Percentiles rank a stretch among this genome's conserved stretches.
Conservation (phyloP, 2,888 invertebrate genomes). For the Diarsia dahlii region DNA sequence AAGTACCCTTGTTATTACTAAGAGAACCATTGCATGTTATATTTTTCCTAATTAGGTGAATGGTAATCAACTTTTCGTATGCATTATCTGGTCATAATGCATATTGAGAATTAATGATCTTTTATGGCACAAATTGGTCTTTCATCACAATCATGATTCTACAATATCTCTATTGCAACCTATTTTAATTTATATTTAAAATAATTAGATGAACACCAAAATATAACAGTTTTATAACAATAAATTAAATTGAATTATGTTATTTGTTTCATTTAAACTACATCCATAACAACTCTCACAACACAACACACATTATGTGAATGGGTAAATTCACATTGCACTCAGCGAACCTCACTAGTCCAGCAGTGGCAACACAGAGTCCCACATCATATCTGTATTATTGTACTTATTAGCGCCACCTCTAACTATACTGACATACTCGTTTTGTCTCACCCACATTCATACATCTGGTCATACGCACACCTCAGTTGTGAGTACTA, state of each 20-base stretch:
- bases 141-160: conserved; percentile 87
- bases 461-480: background rate
- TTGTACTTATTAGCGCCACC: background rate
- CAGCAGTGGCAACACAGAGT: no score
- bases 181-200: conserved; percentile 69
- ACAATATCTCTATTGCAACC: conserved; percentile 68
- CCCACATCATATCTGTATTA: no score
- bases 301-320: background rate
- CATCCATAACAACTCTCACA: background rate
- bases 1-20: conserved; percentile 79
- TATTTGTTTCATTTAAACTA: conserved; percentile 17
- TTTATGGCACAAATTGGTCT: conserved; percentile 79
- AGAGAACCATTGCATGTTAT: conserved; percentile 83
- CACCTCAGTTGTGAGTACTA: background rate
- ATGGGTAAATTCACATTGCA: background rate
- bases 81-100: conserved; percentile 88
- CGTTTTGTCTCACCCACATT: background rate
- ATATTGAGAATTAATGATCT: conserved; percentile 79
- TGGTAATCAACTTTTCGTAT: conserved; percentile 83
- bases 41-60: conserved; percentile 79
- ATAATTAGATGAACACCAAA: conserved; percentile 80
- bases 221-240: conserved; percentile 78
- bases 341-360: background rate
- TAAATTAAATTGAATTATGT: conserved; percentile 66
- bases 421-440: background rate